Conservation (phyloP, 2,888 invertebrate species). For the Dynastes grantii region DNA sequence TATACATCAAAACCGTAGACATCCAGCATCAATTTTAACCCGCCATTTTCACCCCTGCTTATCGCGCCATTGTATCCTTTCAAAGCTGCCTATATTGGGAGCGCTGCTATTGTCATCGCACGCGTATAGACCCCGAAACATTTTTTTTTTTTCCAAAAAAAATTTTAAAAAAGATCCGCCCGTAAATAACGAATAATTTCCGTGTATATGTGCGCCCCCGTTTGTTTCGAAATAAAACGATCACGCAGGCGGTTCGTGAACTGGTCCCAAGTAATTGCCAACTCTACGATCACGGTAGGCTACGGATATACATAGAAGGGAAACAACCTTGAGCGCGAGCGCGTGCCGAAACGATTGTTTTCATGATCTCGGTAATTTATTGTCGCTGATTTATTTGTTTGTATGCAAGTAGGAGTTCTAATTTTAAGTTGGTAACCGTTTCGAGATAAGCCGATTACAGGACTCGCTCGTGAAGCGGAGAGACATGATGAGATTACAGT, state of each 20-base stretch:
- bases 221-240: slow-evolving; percentile 39
- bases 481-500: too few species aligned
- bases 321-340: neutral
- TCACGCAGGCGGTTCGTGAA: slow-evolving; percentile 30
- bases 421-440: neutral
- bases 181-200: slow-evolving; percentile 19
- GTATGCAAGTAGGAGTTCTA: neutral
- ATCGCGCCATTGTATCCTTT: slow-evolving; percentile 6
- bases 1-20: neutral
- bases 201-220: neutral
- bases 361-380: slow-evolving; percentile 12
- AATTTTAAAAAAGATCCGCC: too few species aligned
- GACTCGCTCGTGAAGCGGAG: too few species aligned
- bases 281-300: neutral
- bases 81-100: neutral
- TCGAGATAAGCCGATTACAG: too few species aligned
- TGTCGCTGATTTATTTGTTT: slow-evolving; percentile 4
- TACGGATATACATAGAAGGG: neutral
- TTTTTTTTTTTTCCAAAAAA: too few species aligned
- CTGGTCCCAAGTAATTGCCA: slow-evolving; percentile 16
- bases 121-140: neutral
- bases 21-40: neutral
- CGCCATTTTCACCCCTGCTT: slow-evolving; percentile 15
- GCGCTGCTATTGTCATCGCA: neutral
- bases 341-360: slow-evolving; percentile 1